phyloP scores from a whole-genome alignment of 2,888 invertebrate species.

The Copidosoma aretas region DNA sequence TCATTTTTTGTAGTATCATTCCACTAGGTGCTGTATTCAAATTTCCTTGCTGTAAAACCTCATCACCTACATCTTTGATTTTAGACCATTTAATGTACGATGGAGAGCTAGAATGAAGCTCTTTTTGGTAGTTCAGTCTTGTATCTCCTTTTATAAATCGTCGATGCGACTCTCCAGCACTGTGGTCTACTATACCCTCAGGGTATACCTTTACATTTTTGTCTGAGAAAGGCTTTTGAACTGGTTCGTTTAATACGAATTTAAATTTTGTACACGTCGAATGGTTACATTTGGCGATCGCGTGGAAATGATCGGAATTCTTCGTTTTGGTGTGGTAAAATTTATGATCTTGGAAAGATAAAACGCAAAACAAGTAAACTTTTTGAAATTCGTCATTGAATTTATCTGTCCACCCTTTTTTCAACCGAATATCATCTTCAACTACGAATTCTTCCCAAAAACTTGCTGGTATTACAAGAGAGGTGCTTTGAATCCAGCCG shows the following conservation, averaged over 20 bases:
- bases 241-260: neutral
- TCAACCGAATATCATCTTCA: neutral
- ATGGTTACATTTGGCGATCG: neutral
- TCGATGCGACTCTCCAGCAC: too few species aligned
- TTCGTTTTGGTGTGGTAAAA: neutral
- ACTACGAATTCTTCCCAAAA: neutral
- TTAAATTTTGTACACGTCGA: neutral
- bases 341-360: neutral
- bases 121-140: too few species aligned
- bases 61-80: too few species aligned
- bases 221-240: too few species aligned
- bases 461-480: neutral
- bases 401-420: neutral
- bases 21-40: neutral
- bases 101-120: too few species aligned
- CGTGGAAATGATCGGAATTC: neutral
- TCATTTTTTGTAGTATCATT: neutral
- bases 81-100: too few species aligned
- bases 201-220: too few species aligned
- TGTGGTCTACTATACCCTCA: too few species aligned
- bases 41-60: neutral
- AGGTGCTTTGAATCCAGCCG: neutral
- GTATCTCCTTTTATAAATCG: too few species aligned
- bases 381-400: neutral
- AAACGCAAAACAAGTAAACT: neutral